phyloP scores from a whole-genome alignment of 2,888 invertebrate species.

The Sepiola atlantica region DNA sequence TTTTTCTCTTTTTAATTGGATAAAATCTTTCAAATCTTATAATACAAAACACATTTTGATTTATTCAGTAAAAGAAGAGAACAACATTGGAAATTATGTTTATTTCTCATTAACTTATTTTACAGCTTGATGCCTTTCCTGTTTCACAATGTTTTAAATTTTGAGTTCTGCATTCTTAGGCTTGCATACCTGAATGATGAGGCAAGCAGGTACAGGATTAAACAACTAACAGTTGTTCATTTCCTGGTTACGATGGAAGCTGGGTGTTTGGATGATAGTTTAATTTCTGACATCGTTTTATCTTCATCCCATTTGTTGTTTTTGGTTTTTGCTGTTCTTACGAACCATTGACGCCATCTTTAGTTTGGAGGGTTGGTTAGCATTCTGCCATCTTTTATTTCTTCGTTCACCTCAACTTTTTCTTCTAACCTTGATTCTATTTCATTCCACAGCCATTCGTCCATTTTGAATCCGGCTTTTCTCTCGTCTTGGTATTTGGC shows the following conservation, averaged over 20 bases:
- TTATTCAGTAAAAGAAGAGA: too few relatives aligned
- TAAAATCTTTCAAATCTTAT: too few relatives aligned
- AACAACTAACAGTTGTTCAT: not conserved
- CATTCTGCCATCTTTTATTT: not conserved
- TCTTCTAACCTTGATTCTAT: not conserved
- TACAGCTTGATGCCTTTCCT: not conserved
- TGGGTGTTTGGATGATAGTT: conserved; percentile 15
- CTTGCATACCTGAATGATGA: not conserved
- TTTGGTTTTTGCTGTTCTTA: not conserved
- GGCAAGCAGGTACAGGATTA: not conserved
- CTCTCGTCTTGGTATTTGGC: not conserved
- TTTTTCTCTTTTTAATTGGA: too few relatives aligned
- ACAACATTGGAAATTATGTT: too few relatives aligned
- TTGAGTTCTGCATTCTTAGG: not conserved
- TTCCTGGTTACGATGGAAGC: not conserved
- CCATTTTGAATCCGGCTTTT: not conserved
- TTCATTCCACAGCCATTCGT: not conserved
- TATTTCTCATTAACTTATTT: not conserved
- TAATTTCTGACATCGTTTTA: not conserved
- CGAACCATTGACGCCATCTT: not conserved
- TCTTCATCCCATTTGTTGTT: not conserved
- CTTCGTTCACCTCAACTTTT: not conserved
- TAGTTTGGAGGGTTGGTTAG: not conserved
- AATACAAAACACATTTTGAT: too few relatives aligned
- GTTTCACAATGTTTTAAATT: not conserved